A percentile compares a stretch with the other conserved stretches of the same genome.
Conservation (phyloP, 2,113 vertebrate genomes). For the Cephalopterus ornatus region DNA sequence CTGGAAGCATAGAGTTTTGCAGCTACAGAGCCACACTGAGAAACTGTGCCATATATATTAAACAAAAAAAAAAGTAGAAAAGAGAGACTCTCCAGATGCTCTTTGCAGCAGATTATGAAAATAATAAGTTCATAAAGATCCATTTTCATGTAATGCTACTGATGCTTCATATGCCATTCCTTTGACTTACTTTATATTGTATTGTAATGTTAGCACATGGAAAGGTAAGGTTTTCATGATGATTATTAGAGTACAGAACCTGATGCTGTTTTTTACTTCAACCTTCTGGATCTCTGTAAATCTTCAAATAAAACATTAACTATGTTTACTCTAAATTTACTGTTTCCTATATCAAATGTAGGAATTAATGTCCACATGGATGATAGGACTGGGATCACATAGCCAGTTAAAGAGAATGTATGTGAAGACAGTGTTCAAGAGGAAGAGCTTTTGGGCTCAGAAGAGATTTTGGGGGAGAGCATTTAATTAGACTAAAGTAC, state of each 20-base stretch:
- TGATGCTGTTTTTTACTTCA: neutral
- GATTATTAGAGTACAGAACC: neutral
- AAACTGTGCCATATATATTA: neutral
- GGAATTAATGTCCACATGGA: slow-evolving; percentile 76
- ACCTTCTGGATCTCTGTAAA: neutral
- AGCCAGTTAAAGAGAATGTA: neutral
- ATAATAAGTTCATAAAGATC: neutral
- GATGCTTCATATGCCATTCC: neutral
- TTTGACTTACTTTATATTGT: neutral
- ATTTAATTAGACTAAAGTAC: neutral
- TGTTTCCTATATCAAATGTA: slow-evolving; percentile 71
- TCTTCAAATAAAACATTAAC: neutral
- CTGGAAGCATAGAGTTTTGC: neutral
- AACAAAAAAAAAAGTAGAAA: neutral
- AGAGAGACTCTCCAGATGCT: neutral
- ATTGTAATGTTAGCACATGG: neutral
- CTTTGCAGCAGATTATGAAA: neutral
- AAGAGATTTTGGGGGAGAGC: neutral
- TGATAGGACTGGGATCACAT: neutral
- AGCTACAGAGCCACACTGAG: neutral
- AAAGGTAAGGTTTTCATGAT: neutral
- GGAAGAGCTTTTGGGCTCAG: neutral
- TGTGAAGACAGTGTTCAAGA: neutral
- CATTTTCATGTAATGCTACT: neutral
- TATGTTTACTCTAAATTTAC: slow-evolving; percentile 52